Conservation (phyloP, 2,797 vertebrate species). For the Myotis planiceps region DNA sequence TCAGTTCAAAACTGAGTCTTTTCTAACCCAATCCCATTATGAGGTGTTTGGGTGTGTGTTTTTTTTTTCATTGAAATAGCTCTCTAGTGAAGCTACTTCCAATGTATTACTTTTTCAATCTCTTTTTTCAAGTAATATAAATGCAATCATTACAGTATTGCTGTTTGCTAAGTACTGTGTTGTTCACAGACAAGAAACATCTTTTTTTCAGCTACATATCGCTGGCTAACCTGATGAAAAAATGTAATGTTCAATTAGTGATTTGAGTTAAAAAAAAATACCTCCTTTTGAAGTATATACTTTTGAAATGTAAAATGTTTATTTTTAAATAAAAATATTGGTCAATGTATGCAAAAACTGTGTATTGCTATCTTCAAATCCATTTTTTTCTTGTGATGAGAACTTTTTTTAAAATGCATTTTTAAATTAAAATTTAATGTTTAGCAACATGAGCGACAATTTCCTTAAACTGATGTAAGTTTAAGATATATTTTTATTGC, state of each 20-base stretch:
- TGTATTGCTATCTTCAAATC: not conserved
- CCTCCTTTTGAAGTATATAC: not conserved
- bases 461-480: conserved; percentile 8
- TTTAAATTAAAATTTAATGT: conserved; percentile 31
- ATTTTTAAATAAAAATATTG: conserved; percentile 30
- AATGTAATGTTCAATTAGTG: not conserved
- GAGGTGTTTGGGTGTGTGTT: not conserved
- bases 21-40: not conserved
- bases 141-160: not conserved
- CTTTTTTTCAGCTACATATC: not conserved
- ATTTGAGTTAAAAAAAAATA: conserved; percentile 1
- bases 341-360: not conserved
- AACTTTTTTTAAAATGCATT: not conserved
- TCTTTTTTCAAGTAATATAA: conserved; percentile 1
- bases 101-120: not conserved
- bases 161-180: not conserved
- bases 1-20: not conserved
- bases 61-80: not conserved
- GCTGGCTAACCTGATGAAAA: not conserved
- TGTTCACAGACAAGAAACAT: not conserved
- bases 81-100: not conserved
- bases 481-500: not conserved
- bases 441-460: not conserved
- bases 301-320: conserved; percentile 18
- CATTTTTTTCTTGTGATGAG: not conserved